Evolutionary conservation across 2,113 vertebrate species (phyloP).

Genomic region (Hylia prasina): DNA sequence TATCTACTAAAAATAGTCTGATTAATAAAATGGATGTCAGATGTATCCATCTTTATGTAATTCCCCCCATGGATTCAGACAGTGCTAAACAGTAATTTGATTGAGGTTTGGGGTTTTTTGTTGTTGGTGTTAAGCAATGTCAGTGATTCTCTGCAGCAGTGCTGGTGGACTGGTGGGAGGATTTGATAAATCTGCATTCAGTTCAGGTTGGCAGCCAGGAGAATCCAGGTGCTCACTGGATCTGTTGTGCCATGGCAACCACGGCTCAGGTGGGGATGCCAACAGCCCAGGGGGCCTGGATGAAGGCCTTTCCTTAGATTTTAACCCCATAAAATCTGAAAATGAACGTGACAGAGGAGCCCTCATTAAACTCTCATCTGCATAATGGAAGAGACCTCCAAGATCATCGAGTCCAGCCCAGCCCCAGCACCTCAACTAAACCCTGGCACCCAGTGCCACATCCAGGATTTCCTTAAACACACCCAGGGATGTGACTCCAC

Average conservation of each 20-base stretch:
- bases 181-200: not conserved
- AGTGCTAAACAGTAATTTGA: not conserved
- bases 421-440: too few species aligned
- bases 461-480: too few species aligned
- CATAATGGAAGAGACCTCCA: not conserved
- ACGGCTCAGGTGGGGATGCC: not conserved
- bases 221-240: not conserved
- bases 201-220: not conserved
- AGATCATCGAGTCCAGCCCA: too few species aligned
- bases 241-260: not conserved
- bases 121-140: not conserved
- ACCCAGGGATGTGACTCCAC: too few species aligned
- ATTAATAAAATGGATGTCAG: conserved; percentile 33
- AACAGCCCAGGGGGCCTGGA: not conserved
- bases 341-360: not conserved
- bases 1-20: conserved; percentile 45
- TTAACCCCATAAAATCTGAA: not conserved
- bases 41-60: not conserved
- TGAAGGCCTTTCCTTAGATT: not conserved
- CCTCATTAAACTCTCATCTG: not conserved
- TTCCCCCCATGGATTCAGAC: not conserved
- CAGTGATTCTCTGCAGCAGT: not conserved
- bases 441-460: too few species aligned
- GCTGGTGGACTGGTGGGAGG: not conserved
- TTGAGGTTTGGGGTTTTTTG: not conserved